phyloP scores from a whole-genome alignment of 2,888 invertebrate species.

The Hoplodrina blanda region DNA sequence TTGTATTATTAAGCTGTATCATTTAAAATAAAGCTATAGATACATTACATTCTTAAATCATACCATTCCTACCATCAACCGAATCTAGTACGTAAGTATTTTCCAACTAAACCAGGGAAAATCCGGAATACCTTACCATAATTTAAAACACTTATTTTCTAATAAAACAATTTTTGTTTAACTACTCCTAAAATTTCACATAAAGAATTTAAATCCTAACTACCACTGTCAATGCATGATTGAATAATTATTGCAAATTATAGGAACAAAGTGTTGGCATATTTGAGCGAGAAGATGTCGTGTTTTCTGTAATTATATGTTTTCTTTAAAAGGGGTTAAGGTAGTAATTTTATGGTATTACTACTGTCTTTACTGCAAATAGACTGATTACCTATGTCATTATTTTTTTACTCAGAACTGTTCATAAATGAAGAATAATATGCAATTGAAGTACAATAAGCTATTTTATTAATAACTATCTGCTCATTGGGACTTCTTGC shows the following conservation, averaged over 20 bases:
- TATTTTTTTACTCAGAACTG: not conserved
- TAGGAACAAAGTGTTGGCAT: conserved; percentile 19
- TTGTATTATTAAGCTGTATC: too few relatives aligned
- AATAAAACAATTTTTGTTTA: not conserved
- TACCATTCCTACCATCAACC: too few relatives aligned
- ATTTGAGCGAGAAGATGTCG: conserved; percentile 27
- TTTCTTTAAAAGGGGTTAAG: conserved; percentile 23
- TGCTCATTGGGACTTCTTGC: too few relatives aligned
- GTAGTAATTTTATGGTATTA: conserved; percentile 8
- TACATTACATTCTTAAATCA: too few relatives aligned
- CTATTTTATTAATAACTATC: too few relatives aligned
- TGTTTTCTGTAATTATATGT: conserved; percentile 40
- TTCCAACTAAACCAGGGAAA: not conserved
- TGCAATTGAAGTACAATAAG: too few relatives aligned
- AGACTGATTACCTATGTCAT: not conserved
- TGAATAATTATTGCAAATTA: conserved; percentile 55
- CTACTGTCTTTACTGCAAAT: conserved; percentile 9
- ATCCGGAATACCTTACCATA: not conserved
- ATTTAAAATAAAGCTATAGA: too few relatives aligned
- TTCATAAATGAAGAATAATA: too few relatives aligned
- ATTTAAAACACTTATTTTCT: not conserved
- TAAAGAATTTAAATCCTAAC: conserved; percentile 37
- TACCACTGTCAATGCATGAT: conserved; percentile 24
- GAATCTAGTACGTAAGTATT: not conserved
- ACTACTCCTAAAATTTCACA: conserved; percentile 1